Percentiles rank a stretch among this genome's conserved stretches.
Evolutionary conservation across 2,888 invertebrate species (phyloP).

Genomic region (Embidobia sp.): DNA sequence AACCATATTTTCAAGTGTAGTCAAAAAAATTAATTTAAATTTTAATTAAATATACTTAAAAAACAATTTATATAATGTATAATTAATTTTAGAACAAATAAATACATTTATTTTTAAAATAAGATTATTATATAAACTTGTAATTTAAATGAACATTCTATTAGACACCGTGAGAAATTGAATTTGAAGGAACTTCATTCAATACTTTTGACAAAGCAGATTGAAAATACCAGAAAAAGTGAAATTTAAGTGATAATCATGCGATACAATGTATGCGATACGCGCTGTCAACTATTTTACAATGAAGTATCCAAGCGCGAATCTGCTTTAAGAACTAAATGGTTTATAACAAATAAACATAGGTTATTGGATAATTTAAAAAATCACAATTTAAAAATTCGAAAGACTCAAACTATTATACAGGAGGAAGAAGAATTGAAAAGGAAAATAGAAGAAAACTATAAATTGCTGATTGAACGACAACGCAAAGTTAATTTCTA

Average conservation of each 20-base stretch:
- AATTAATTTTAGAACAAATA: too few species aligned
- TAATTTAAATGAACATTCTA: too few species aligned
- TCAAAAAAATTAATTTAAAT: too few species aligned
- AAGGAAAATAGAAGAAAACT: slow-evolving; percentile 43
- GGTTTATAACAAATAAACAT: slow-evolving; percentile 75
- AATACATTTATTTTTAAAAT: too few species aligned
- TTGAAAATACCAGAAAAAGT: not conserved
- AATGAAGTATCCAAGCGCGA: slow-evolving; percentile 29
- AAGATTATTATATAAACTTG: too few species aligned
- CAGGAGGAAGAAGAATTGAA: slow-evolving; percentile 28
- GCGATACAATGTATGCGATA: too few species aligned
- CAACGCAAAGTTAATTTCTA: slow-evolving; percentile 8
- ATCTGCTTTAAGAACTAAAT: slow-evolving; percentile 70
- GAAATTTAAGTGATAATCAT: too few species aligned
- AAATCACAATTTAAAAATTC: slow-evolving; percentile 55
- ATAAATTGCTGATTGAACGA: slow-evolving; percentile 12
- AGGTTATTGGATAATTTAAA: slow-evolving; percentile 72
- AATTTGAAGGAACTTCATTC: too few species aligned
- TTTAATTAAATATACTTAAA: too few species aligned
- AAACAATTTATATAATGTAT: too few species aligned
- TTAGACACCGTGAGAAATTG: too few species aligned
- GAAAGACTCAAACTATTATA: slow-evolving; percentile 53
- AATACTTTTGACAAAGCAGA: slow-evolving; percentile 17
- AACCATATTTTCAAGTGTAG: too few species aligned
- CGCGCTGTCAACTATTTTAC: slow-evolving; percentile 74